A percentile compares a stretch with the other conserved stretches of the same genome.
Conservation (phyloP, 2,113 vertebrate genomes). For the Prunella fulvescens region DNA sequence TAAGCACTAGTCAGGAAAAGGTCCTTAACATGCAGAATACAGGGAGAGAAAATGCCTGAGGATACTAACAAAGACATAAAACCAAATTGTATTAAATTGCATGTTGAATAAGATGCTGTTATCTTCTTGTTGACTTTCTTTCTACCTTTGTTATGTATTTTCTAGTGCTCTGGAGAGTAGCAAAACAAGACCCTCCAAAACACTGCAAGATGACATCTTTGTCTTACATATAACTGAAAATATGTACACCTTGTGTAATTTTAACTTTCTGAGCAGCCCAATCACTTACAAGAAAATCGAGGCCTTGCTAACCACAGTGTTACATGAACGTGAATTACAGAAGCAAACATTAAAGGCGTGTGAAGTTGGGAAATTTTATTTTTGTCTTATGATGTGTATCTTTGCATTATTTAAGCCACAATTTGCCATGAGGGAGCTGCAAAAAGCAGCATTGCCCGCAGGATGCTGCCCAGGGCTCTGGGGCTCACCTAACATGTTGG, state of each 20-base stretch:
- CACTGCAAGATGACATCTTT: neutral
- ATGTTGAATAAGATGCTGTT: neutral
- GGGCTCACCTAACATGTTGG: constrained; percentile 90
- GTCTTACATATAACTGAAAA: neutral
- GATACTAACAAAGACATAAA: neutral
- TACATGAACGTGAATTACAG: neutral
- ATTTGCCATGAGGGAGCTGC: neutral
- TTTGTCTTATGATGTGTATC: neutral
- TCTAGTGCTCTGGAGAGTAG: neutral
- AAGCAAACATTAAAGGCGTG: neutral
- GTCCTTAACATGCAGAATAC: neutral
- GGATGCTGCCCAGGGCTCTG: neutral
- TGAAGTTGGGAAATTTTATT: neutral
- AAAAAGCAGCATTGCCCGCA: neutral
- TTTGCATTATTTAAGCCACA: neutral
- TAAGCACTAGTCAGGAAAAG: neutral
- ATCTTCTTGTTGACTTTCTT: neutral
- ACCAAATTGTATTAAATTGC: neutral
- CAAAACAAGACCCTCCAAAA: constrained; percentile 7
- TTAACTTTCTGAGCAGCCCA: neutral
- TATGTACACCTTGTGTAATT: neutral
- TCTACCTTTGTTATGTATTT: neutral
- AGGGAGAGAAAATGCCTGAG: neutral
- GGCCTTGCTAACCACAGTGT: neutral
- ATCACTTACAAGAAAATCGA: neutral